phyloP scores from a whole-genome alignment of 2,888 invertebrate genomes.

The Parelbella ahira region DNA sequence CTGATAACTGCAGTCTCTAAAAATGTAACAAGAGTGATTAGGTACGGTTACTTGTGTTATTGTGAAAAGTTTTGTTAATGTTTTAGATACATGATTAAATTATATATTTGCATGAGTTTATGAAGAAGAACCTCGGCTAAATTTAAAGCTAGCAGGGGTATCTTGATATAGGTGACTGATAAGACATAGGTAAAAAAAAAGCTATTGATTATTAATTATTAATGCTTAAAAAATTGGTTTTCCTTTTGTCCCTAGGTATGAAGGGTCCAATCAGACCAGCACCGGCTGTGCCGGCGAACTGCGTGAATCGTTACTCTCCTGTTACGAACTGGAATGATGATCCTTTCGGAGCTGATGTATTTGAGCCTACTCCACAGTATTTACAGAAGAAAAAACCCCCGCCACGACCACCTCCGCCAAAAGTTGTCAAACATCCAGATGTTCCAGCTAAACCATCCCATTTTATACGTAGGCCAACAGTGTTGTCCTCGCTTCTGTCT shows the following conservation, averaged over 20 bases:
- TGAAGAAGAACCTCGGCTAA: too few species aligned
- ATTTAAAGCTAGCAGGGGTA: too few species aligned
- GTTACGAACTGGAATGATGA: constrained; percentile 79
- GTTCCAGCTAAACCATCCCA: constrained; percentile 73
- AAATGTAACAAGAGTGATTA: too few species aligned
- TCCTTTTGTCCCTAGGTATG: constrained; percentile 71
- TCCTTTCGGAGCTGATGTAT: constrained; percentile 71
- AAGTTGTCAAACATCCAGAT: constrained; percentile 59
- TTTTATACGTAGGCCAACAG: constrained; percentile 74
- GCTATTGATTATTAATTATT: too few species aligned
- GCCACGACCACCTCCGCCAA: constrained; percentile 86
- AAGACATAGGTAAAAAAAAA: too few species aligned
- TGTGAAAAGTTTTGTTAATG: too few species aligned
- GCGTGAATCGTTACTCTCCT: constrained; percentile 69
- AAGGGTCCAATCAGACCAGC: constrained; percentile 82
- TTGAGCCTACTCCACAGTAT: constrained; percentile 65
- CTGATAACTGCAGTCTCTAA: too few species aligned
- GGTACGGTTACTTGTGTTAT: too few species aligned
- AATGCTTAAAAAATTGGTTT: too few species aligned
- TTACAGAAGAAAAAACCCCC: constrained; percentile 85
- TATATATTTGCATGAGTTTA: too few species aligned
- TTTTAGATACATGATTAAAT: too few species aligned
- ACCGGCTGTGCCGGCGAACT: constrained; percentile 70
- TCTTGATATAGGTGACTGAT: too few species aligned
- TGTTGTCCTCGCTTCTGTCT: constrained; percentile 60